Conservation (phyloP, 2,797 vertebrate species). For the Helostoma temminkii region DNA sequence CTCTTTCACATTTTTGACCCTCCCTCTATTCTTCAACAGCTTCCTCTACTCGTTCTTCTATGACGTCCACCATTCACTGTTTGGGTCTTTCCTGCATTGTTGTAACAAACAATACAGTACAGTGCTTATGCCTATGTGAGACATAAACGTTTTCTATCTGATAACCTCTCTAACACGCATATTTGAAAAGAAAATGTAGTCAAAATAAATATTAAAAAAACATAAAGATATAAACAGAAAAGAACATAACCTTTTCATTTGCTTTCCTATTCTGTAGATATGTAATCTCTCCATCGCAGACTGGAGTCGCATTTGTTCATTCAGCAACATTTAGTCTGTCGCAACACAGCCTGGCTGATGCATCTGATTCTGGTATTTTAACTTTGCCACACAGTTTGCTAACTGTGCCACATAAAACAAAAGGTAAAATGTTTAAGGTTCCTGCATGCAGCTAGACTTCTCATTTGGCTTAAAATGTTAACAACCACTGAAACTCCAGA, state of each 20-base stretch:
- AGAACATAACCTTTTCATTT: slow-evolving; percentile 7
- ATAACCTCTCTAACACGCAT: slow-evolving; percentile 20
- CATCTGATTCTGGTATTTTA: slow-evolving; percentile 12
- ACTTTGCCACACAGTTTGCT: slow-evolving; percentile 12
- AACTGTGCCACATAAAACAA: slow-evolving; percentile 29
- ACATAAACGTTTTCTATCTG: slow-evolving; percentile 53
- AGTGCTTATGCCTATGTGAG: slow-evolving; percentile 28
- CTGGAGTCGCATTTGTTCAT: slow-evolving; percentile 17
- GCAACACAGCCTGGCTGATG: background rate
- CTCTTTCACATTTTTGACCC: background rate
- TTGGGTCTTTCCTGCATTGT: slow-evolving; percentile 19
- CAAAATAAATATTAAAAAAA: slow-evolving; percentile 42
- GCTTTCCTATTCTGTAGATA: slow-evolving; percentile 29
- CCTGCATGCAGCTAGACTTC: background rate
- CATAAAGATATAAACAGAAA: slow-evolving; percentile 14
- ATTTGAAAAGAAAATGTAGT: slow-evolving; percentile 4
- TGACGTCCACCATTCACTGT: slow-evolving; percentile 10
- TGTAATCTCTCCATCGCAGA: slow-evolving; percentile 30
- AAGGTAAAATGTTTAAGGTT: slow-evolving; percentile 33
- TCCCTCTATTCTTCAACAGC: slow-evolving; percentile 21
- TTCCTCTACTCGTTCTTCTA: slow-evolving; percentile 28
- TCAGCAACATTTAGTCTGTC: slow-evolving; percentile 20
- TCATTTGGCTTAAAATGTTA: slow-evolving; percentile 38
- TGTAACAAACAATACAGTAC: slow-evolving; percentile 32
- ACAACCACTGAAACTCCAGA: slow-evolving; percentile 13